These are phyloP conservation scores for Sapayoa aenigma DNA, from an alignment of 2,113 vertebrate species.

Conservation along the genomic window DNA sequence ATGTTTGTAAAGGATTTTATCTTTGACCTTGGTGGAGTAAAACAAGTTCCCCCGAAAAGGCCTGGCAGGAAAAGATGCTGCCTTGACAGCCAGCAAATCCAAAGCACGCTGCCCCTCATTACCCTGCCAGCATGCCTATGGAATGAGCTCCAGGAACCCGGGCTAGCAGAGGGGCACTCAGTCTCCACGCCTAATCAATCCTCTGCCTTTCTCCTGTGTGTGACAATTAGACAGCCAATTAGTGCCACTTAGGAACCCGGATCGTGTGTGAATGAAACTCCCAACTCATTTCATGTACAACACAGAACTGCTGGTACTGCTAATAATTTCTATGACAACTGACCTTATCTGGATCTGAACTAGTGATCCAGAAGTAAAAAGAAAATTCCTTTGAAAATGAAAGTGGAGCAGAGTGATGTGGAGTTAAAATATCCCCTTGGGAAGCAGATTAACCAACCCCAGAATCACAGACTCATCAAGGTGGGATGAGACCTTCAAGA, in stretches of 20 bases:
- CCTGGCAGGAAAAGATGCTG: constrained; percentile 28
- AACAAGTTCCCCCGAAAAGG: constrained; percentile 18
- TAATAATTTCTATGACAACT: constrained; percentile 48
- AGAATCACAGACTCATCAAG: not conserved
- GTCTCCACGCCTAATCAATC: constrained; percentile 55
- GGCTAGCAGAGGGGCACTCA: constrained; percentile 46
- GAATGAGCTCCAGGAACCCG: not conserved
- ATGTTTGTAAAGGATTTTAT: constrained; percentile 26
- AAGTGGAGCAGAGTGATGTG: not conserved
- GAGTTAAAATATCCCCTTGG: not conserved
- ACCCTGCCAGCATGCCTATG: constrained; percentile 31
- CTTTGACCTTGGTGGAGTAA: constrained; percentile 53
- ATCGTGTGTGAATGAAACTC: constrained; percentile 22
- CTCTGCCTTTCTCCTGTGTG: constrained; percentile 14
- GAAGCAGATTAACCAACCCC: not conserved
- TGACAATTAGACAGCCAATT: constrained; percentile 65
- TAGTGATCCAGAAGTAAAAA: constrained; percentile 6
- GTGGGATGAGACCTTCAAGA: not conserved
- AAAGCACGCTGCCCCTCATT: constrained; percentile 33
- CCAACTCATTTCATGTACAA: constrained; percentile 32
- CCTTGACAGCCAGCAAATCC: constrained; percentile 15
- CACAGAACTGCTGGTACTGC: not conserved
- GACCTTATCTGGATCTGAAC: constrained; percentile 36
- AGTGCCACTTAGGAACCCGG: constrained; percentile 40
- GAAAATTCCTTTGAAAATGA: constrained; percentile 16